phyloP scores from a whole-genome alignment of 2,113 vertebrate species.

The Pelobates fuscus region DNA sequence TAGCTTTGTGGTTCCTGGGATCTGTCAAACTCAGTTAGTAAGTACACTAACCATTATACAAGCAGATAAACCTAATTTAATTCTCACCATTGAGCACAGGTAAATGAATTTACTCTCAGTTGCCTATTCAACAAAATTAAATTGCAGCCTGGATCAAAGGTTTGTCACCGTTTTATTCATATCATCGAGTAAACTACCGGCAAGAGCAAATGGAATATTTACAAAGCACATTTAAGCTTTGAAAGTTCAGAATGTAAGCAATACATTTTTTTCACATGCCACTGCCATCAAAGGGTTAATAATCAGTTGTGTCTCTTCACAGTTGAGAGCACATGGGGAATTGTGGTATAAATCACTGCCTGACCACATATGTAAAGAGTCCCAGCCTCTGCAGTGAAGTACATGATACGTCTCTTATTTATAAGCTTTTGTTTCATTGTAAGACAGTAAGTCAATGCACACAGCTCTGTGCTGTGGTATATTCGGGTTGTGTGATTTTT shows the following conservation, averaged over 20 bases:
- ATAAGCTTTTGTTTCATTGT: background rate
- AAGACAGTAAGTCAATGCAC: background rate
- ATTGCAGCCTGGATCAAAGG: too few species aligned
- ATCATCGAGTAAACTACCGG: background rate
- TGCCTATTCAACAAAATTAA: too few species aligned
- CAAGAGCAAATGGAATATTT: background rate
- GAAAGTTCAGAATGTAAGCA: background rate
- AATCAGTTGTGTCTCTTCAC: conserved; percentile 1
- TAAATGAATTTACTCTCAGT: too few species aligned
- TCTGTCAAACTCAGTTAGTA: background rate
- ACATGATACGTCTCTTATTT: background rate
- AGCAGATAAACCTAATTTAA: background rate
- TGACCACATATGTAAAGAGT: background rate
- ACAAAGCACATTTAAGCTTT: background rate
- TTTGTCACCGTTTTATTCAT: background rate
- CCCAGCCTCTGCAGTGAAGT: background rate
- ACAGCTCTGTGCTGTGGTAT: background rate
- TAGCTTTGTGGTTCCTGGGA: too few species aligned
- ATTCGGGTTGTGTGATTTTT: conserved; percentile 15
- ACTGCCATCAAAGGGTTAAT: background rate
- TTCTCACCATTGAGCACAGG: too few species aligned
- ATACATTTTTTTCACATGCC: background rate
- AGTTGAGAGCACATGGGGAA: background rate
- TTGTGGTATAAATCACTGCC: background rate
- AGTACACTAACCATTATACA: background rate